Evolutionary conservation across 2,888 invertebrate genomes (phyloP).

Genomic region (Plebejus melissa): DNA sequence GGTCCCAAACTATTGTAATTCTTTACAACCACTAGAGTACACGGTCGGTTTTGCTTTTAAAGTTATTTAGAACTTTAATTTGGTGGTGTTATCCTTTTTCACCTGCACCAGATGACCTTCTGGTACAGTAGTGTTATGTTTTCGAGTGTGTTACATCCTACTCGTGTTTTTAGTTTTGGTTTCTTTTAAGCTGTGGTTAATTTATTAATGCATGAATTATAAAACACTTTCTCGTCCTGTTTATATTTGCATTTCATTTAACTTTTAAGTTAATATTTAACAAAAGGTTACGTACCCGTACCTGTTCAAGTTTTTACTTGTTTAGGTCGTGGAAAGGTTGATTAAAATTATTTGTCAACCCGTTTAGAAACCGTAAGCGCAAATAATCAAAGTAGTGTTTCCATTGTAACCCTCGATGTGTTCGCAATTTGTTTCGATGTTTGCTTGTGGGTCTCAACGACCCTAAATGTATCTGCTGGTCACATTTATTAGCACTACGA

Average conservation of each 20-base stretch:
- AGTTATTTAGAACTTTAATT: background rate
- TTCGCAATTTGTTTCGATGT: slow-evolving; percentile 29
- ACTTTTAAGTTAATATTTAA: slow-evolving; percentile 13
- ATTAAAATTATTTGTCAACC: slow-evolving; percentile 29
- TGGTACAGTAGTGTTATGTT: no score
- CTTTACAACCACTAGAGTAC: background rate
- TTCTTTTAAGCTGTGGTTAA: background rate
- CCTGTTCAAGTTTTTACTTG: slow-evolving; percentile 23
- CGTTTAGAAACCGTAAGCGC: slow-evolving; percentile 26
- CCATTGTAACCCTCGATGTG: slow-evolving; percentile 24
- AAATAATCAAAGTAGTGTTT: slow-evolving; percentile 29
- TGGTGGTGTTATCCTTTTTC: background rate
- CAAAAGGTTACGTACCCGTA: background rate
- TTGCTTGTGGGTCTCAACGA: slow-evolving; percentile 28
- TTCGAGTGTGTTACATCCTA: no score
- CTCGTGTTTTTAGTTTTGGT: no score
- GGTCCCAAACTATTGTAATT: no score
- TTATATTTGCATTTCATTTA: background rate
- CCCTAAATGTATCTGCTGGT: slow-evolving; percentile 24
- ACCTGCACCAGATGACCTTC: no score
- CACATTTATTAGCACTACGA: slow-evolving; percentile 27
- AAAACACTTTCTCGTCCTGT: background rate
- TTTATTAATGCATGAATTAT: background rate
- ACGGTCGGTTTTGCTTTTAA: background rate
- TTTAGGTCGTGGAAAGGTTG: slow-evolving; percentile 24